Evolutionary conservation across 2,797 vertebrate genomes (phyloP).

Genomic region (Myioborus melanocephalus): DNA sequence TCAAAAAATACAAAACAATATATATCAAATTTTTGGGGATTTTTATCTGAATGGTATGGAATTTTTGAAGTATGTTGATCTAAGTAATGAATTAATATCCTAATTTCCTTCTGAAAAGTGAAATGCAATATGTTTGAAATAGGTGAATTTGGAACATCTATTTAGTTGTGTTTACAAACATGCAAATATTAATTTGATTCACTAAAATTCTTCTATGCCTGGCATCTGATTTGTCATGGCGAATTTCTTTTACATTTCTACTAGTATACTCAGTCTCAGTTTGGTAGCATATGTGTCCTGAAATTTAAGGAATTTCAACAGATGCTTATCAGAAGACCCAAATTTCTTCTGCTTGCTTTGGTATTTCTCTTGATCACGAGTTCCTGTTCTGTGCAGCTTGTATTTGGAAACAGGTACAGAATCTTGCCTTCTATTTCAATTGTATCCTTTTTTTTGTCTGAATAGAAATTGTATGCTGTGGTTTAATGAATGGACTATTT

Average conservation of each 20-base stretch:
- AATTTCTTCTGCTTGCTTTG: neutral
- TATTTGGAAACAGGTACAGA: neutral
- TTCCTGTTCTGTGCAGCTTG: neutral
- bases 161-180: neutral
- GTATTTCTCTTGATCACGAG: neutral
- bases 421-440: slow-evolving; percentile 8
- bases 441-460: neutral
- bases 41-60: neutral
- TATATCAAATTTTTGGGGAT: neutral
- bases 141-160: neutral
- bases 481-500: neutral
- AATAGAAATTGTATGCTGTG: neutral
- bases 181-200: neutral
- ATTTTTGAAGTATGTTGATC: neutral
- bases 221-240: neutral
- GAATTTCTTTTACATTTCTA: neutral
- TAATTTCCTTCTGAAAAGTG: neutral
- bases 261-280: neutral
- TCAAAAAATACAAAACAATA: neutral
- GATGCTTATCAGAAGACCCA: neutral
- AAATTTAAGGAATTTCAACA: neutral
- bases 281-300: neutral
- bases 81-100: neutral
- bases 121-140: neutral
- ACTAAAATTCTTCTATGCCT: neutral